Percentiles rank a stretch among this genome's conserved stretches.
These are phyloP conservation scores for Anguilla marmorata DNA, from an alignment of 2,797 vertebrate species.

Conservation along the genomic window DNA sequence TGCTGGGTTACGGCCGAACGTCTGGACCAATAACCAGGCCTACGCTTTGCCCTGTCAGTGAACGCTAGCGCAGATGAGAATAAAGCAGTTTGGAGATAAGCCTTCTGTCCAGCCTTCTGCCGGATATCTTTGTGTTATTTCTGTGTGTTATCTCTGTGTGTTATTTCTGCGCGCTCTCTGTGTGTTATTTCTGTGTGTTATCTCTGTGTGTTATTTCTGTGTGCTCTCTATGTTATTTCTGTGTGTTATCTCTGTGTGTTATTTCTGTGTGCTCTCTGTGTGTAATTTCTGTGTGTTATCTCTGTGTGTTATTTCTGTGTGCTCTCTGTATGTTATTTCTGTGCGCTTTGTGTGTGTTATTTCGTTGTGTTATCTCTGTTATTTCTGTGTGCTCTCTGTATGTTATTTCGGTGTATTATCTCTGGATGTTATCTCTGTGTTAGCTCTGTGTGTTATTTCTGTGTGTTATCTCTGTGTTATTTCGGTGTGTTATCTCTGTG, in stretches of 20 bases:
- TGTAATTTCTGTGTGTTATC: background rate
- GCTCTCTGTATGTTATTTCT: too few relatives aligned
- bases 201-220: constrained; percentile 6
- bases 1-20: background rate
- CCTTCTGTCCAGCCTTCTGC: background rate
- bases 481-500: too few relatives aligned
- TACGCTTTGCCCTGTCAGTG: background rate
- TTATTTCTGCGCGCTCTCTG: constrained; percentile 26
- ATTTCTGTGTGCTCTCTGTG: too few relatives aligned
- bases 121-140: constrained; percentile 41
- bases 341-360: background rate
- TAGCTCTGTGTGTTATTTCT: too few relatives aligned
- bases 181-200: constrained; percentile 26
- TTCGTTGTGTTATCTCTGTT: too few relatives aligned
- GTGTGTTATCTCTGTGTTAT: too few relatives aligned
- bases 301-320: too few relatives aligned
- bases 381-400: too few relatives aligned
- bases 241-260: constrained; percentile 7
- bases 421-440: too few relatives aligned
- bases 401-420: too few relatives aligned
- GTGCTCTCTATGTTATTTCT: constrained; percentile 26
- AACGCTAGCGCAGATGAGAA: background rate
- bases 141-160: background rate
- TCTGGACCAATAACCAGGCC: background rate
- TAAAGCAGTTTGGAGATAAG: background rate